These are phyloP conservation scores for Oryzias sinensis DNA, from an alignment of 2,797 vertebrate species.

Conservation along the genomic window DNA sequence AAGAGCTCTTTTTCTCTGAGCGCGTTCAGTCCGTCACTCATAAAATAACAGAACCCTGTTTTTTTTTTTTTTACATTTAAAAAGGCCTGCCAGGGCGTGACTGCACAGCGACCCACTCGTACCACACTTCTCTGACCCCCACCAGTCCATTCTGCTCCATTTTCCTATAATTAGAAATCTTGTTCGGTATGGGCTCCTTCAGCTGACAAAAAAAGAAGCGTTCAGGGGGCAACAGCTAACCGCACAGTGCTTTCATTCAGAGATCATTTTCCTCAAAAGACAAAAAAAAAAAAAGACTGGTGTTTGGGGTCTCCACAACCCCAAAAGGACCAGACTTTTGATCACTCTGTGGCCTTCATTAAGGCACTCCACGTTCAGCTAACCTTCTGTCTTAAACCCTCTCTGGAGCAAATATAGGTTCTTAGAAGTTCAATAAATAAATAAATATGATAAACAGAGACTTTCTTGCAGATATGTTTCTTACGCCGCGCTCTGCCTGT, in stretches of 20 bases:
- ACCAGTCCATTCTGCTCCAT: slow-evolving; percentile 33
- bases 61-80: slow-evolving; percentile 35
- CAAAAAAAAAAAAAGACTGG: slow-evolving; percentile 45
- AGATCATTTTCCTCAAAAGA: slow-evolving; percentile 29
- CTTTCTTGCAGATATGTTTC: slow-evolving; percentile 40
- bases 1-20: slow-evolving; percentile 3
- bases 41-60: slow-evolving; percentile 41
- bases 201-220: slow-evolving; percentile 16
- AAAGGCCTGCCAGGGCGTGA: slow-evolving; percentile 13
- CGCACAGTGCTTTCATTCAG: slow-evolving; percentile 46
- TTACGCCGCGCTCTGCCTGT: slow-evolving; percentile 19
- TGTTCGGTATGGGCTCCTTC: slow-evolving; percentile 10
- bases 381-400: slow-evolving; percentile 31
- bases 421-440: slow-evolving; percentile 69
- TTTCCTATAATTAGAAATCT: slow-evolving; percentile 15
- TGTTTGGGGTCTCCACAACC: slow-evolving; percentile 37
- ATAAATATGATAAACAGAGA: slow-evolving; percentile 70
- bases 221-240: slow-evolving; percentile 14
- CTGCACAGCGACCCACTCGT: slow-evolving; percentile 7
- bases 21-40: slow-evolving; percentile 21
- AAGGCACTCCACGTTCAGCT: slow-evolving; percentile 66
- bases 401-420: slow-evolving; percentile 21
- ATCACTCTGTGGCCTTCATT: slow-evolving; percentile 47
- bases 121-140: slow-evolving; percentile 14
- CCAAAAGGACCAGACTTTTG: slow-evolving; percentile 29